phyloP scores from a whole-genome alignment of 1,140 invertebrate species.

The Octopus bimaculoides region DNA sequence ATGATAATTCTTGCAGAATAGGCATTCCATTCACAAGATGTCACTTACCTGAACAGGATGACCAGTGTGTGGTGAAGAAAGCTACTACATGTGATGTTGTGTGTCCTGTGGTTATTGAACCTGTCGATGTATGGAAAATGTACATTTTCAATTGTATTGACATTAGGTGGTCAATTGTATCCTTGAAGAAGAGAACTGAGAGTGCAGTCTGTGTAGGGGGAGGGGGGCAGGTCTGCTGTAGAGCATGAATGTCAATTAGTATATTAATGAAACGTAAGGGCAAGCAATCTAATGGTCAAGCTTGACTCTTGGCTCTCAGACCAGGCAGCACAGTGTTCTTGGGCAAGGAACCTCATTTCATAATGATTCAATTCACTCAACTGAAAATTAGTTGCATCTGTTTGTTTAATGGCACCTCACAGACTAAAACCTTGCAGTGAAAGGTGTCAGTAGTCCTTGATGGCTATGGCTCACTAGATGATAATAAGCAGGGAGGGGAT shows the following conservation, averaged over 20 bases:
- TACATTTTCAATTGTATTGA: constrained; percentile 39
- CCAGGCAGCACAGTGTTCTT: background rate
- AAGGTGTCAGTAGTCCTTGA: no score
- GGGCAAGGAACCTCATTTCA: background rate
- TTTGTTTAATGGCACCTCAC: no score
- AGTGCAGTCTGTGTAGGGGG: no score
- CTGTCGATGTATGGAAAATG: constrained; percentile 26
- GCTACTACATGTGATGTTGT: constrained; percentile 19
- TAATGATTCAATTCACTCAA: no score
- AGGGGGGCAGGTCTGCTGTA: no score
- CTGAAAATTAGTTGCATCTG: no score
- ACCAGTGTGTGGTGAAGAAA: constrained; percentile 15
- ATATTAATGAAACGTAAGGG: background rate
- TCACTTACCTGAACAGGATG: constrained; percentile 23
- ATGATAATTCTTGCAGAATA: constrained; percentile 33
- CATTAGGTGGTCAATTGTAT: constrained; percentile 46
- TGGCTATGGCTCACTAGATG: no score
- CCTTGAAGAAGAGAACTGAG: constrained; percentile 19
- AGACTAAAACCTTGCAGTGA: no score
- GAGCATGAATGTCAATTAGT: background rate
- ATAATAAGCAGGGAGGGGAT: no score
- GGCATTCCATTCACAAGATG: constrained; percentile 33
- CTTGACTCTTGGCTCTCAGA: background rate
- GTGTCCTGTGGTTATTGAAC: constrained; percentile 17
- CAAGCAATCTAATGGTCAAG: background rate